phyloP scores from a whole-genome alignment of 30 jellyfish, hydroid and myxozoan species.

The Hydractinia symbiolongicarpus region DNA sequence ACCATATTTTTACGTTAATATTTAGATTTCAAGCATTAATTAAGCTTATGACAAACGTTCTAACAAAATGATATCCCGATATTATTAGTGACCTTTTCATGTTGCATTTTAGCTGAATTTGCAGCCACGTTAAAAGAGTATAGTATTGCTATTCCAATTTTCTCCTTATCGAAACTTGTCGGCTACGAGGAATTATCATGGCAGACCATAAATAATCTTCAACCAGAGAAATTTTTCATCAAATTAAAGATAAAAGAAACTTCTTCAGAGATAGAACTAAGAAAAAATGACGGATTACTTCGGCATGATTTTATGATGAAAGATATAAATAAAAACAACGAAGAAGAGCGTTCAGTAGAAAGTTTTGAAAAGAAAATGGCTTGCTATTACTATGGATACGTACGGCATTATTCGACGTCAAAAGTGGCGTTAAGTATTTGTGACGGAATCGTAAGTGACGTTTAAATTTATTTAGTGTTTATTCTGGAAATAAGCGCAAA shows the following conservation, averaged over 20 bases:
- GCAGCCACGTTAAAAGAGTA: neutral
- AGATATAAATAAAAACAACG: slow-evolving; percentile 4
- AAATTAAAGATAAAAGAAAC: slow-evolving; percentile 39
- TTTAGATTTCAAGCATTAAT: too few species aligned
- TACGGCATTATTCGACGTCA: slow-evolving; percentile 50
- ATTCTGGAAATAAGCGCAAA: too few species aligned
- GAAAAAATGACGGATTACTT: slow-evolving; percentile 31
- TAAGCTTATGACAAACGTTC: too few species aligned
- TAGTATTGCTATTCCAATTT: neutral
- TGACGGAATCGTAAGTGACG: slow-evolving; percentile 65
- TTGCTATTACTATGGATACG: slow-evolving; percentile 69
- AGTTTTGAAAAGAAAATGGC: slow-evolving; percentile 10
- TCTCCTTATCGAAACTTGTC: neutral
- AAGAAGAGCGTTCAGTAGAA: neutral
- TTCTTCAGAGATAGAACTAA: slow-evolving; percentile 30
- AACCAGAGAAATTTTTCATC: slow-evolving; percentile 48
- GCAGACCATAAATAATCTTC: neutral
- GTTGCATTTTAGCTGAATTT: neutral
- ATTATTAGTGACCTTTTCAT: too few species aligned
- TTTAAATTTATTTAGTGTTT: neutral
- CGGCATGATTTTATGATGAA: slow-evolving; percentile 54
- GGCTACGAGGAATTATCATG: neutral
- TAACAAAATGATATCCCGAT: too few species aligned
- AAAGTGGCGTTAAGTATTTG: slow-evolving; percentile 76
- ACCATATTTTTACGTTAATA: too few species aligned